Evolutionary conservation across 35 echinoderm and acorn worm genomes (phyloP), one percentile per base, ranked within the genome.

Genomic region (Ophiothrix spiculata): DNA sequence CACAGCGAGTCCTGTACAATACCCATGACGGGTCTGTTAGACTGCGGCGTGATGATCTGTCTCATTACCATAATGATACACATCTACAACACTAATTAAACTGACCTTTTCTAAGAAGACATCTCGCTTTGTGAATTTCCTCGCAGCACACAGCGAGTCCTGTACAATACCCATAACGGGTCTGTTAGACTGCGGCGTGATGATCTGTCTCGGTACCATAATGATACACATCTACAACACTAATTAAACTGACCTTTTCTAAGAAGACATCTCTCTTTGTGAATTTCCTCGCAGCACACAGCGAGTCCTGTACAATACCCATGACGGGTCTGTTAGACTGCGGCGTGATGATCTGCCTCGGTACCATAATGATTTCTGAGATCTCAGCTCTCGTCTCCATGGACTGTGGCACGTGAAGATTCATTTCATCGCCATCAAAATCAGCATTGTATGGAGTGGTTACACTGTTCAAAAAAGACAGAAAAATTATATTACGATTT

Each of bases 351-450:
- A 99, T 94, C 86, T 94, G 92, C 40, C 96, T 76, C 1, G 96
- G 92, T 63, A 99, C 96, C 92, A 94, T 94, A 85, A 99, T 99
- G 77, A 99, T 99, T 75, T 99, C 91, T 1, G 86, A 89, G n/a
- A 99, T 84, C 83, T 99, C 96, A 3, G 92, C 92, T 75, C 92
- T 88, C 38, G 92, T 94, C 74, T 99, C 92, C 86, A 94, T 85
- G 33, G 92, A 99, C 89, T 94, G 92, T 15, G 96, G 96, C 6
- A 98, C 91, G 39, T 98, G 95, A 38, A 98, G 92, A 76, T 99
- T 99, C 96, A 99, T 99, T 74, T 99, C 96, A 77, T 99, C 96
- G 15, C 96, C 96, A 64, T 99, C 96, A 92, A 99, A 99, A 64
- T 99, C 96, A 35, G 96, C 96, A 80, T 99, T 99, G 92, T 99